Conservation (phyloP, 2,888 invertebrate species). For the Cryptocephalus moraei region DNA sequence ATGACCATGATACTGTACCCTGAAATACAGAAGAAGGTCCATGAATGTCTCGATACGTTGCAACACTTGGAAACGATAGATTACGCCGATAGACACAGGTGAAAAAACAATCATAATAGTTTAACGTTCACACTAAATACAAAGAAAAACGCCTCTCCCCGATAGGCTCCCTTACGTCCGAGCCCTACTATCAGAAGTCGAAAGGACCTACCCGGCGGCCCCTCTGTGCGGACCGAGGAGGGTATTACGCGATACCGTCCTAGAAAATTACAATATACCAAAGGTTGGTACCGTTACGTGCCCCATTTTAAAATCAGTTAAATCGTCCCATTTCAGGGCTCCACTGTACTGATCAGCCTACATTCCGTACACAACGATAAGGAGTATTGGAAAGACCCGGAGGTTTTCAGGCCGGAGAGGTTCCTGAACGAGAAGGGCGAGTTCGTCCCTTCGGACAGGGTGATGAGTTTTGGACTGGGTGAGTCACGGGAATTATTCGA, state of each 20-base stretch:
- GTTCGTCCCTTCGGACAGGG: constrained; percentile 25
- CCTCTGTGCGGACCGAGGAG: constrained; percentile 43
- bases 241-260: constrained; percentile 41
- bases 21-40: constrained; percentile 48
- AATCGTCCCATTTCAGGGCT: constrained; percentile 21
- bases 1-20: constrained; percentile 48
- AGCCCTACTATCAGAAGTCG: constrained; percentile 44
- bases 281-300: constrained; percentile 13
- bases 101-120: constrained; percentile 10
- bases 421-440: constrained; percentile 41
- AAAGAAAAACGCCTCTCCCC: too few relatives aligned
- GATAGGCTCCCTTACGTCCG: constrained; percentile 45
- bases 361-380: constrained; percentile 47
- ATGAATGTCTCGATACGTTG: constrained; percentile 43
- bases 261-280: constrained; percentile 45
- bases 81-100: constrained; percentile 41
- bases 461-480: constrained; percentile 38
- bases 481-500: constrained; percentile 4
- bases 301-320: background rate
- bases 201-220: constrained; percentile 38
- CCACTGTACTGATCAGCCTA: constrained; percentile 29
- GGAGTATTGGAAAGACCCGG: constrained; percentile 50
- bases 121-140: background rate
- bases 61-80: constrained; percentile 37
- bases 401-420: constrained; percentile 53